Evolutionary conservation across 2,888 invertebrate species (phyloP).

Genomic region (Calameuta filiformis): DNA sequence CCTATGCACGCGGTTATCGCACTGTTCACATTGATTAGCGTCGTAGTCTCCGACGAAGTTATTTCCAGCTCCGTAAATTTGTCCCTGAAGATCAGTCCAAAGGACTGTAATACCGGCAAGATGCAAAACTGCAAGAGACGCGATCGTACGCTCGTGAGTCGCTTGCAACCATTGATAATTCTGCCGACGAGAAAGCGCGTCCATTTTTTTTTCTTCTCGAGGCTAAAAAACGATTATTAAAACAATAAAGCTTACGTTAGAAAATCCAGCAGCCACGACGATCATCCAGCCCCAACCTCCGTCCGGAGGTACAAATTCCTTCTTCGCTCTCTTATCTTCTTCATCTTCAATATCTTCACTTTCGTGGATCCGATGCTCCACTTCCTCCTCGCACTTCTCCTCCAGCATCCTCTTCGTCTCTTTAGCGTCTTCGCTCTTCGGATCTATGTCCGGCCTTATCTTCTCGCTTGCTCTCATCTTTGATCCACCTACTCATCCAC

Average conservation of each 20-base stretch:
- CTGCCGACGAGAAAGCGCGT: neutral
- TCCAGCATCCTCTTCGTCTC: neutral
- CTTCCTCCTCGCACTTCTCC: neutral
- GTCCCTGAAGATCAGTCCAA: conserved; percentile 78
- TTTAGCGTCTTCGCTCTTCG: neutral
- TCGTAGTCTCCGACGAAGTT: conserved; percentile 75
- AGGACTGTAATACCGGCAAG: conserved; percentile 77
- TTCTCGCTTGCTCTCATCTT: neutral
- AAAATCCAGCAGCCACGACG: conserved; percentile 76
- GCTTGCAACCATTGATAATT: neutral
- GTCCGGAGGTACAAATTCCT: conserved; percentile 76
- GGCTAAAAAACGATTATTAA: neutral
- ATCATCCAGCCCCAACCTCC: conserved; percentile 85
- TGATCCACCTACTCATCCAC: neutral
- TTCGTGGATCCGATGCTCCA: neutral
- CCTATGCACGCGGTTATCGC: conserved; percentile 79
- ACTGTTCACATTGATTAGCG: conserved; percentile 78
- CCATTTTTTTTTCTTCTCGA: neutral
- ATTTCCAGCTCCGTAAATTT: conserved; percentile 73
- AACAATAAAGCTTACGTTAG: conserved; percentile 72
- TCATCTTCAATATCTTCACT: neutral
- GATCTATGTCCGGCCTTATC: neutral
- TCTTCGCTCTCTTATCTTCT: neutral
- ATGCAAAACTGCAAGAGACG: conserved; percentile 71
- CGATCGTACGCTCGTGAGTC: neutral